phyloP scores from a whole-genome alignment of 1,140 invertebrate genomes.

The Chymomyza costata region DNA sequence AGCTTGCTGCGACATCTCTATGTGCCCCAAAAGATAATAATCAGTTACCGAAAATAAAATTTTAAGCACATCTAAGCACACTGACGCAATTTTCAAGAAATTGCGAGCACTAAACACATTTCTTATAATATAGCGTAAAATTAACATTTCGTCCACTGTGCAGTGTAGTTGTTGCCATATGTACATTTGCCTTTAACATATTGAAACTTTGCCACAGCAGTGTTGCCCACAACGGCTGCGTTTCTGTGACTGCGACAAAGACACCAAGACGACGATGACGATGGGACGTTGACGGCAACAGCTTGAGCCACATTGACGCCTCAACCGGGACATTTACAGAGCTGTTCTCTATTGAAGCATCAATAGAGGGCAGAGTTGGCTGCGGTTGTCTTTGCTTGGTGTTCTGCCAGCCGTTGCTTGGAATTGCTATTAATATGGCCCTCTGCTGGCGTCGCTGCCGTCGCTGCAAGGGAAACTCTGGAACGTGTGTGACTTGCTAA shows the following conservation, averaged over 20 bases:
- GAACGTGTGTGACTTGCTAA: no score
- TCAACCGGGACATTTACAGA: slow-evolving; percentile 26
- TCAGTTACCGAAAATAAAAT: neutral
- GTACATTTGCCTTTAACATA: slow-evolving; percentile 8
- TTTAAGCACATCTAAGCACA: neutral
- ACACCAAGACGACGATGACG: no score
- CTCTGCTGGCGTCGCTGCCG: slow-evolving; percentile 2
- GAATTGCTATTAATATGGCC: no score
- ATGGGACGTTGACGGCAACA: neutral
- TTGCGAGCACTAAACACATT: neutral
- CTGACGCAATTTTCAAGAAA: neutral
- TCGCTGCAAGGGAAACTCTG: neutral
- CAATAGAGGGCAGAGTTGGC: neutral
- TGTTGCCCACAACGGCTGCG: no score
- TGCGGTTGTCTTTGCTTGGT: slow-evolving; percentile 2
- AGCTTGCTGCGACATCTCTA: neutral
- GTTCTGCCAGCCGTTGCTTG: slow-evolving; percentile 16
- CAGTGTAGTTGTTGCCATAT: no score
- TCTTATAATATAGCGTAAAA: no score
- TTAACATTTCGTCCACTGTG: no score
- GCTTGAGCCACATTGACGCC: slow-evolving; percentile 16
- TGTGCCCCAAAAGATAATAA: neutral
- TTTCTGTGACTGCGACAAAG: no score
- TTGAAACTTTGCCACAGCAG: slow-evolving; percentile 28
- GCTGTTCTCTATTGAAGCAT: no score